Evolutionary conservation across 2,113 vertebrate genomes (phyloP).

Genomic region (Cephalopholis sonnerati): DNA sequence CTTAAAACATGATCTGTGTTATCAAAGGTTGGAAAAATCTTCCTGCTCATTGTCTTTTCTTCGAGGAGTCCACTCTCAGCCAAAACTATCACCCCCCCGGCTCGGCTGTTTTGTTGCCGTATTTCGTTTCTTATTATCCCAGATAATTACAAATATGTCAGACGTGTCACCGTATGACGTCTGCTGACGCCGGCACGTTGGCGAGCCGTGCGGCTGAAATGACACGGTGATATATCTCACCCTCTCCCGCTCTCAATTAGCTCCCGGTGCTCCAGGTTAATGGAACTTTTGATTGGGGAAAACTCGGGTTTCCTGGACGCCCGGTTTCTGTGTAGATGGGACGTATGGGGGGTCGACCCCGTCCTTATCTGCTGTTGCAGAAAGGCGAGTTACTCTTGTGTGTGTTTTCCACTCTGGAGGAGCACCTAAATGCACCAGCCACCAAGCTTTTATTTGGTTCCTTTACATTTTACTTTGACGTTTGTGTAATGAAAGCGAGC

Average conservation of each 20-base stretch:
- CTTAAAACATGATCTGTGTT: conserved; percentile 56
- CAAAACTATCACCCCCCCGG: background rate
- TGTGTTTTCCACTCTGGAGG: conserved; percentile 4
- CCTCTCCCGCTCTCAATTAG: conserved; percentile 77
- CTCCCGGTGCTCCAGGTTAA: conserved; percentile 80
- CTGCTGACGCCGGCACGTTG: conserved; percentile 10
- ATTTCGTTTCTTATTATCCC: conserved; percentile 61
- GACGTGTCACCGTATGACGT: conserved; percentile 43
- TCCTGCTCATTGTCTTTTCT: conserved; percentile 59
- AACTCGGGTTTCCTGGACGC: conserved; percentile 58
- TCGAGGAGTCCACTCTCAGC: background rate
- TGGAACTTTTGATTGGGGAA: conserved; percentile 82
- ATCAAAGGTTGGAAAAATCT: conserved; percentile 57
- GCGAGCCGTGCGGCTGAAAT: background rate
- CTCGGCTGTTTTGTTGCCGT: conserved; percentile 38
- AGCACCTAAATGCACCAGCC: conserved; percentile 11
- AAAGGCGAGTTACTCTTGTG: conserved; percentile 31
- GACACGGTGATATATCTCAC: conserved; percentile 53
- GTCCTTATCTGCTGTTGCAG: conserved; percentile 71
- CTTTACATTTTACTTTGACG: background rate
- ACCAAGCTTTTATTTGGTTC: background rate
- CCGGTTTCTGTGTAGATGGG: conserved; percentile 38
- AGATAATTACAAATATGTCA: conserved; percentile 76
- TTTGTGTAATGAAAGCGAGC: background rate
- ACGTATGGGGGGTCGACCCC: conserved; percentile 40